Conservation (phyloP, 1,140 invertebrate genomes). For the Lethrus apterus region DNA sequence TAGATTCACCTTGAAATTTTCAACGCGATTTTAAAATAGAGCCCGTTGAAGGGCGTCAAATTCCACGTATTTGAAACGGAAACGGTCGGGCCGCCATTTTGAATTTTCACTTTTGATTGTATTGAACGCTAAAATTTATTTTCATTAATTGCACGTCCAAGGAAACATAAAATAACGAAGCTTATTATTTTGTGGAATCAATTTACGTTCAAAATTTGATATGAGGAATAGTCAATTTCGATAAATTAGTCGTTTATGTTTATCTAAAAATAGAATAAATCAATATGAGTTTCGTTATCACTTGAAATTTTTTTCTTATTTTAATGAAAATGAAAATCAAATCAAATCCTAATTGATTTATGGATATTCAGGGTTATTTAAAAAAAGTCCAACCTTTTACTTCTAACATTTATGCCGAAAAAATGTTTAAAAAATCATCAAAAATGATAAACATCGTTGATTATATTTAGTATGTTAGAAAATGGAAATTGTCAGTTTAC, state of each 20-base stretch:
- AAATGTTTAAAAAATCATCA: not conserved
- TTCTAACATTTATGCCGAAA: slow-evolving; percentile 5
- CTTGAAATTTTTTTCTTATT: slow-evolving; percentile 19
- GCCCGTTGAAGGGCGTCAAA: slow-evolving; percentile 24
- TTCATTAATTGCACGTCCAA: no score
- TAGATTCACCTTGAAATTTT: slow-evolving; percentile 25
- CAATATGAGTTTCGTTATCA: slow-evolving; percentile 33
- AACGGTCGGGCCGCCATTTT: slow-evolving; percentile 37
- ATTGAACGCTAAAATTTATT: slow-evolving; percentile 36
- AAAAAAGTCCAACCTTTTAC: no score
- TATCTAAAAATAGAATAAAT: slow-evolving; percentile 34
- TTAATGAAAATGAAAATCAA: slow-evolving; percentile 10
- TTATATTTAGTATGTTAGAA: not conserved
- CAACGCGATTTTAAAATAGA: slow-evolving; percentile 22
- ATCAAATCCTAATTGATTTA: no score
- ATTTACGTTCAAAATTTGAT: no score
- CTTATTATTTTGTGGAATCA: no score
- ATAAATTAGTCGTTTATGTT: slow-evolving; percentile 6
- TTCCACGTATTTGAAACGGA: slow-evolving; percentile 26
- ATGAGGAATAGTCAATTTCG: not conserved
- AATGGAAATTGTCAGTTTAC: no score
- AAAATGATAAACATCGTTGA: not conserved
- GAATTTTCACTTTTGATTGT: slow-evolving; percentile 42
- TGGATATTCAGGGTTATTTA: no score
- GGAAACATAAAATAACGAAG: slow-evolving; percentile 18